Percentiles rank a stretch among this genome's conserved stretches.
Evolutionary conservation across 1,140 invertebrate genomes (phyloP).

Genomic region (Triops longicaudatus): DNA sequence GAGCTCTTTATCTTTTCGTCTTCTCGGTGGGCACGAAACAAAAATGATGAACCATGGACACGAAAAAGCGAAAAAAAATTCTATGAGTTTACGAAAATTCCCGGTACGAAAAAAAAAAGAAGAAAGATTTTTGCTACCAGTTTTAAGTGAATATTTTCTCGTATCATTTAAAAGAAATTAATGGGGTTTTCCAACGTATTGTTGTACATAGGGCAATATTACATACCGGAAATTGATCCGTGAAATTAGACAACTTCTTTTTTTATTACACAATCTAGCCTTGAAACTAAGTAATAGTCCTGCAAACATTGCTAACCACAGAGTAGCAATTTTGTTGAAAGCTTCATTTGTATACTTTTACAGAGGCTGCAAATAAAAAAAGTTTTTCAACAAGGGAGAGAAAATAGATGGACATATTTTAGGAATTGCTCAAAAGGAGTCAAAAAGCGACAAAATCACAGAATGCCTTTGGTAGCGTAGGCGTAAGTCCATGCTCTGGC

Average conservation of each 20-base stretch:
- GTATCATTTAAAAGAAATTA: not conserved
- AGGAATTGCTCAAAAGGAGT: not conserved
- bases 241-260: not conserved
- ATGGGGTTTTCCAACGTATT: not conserved
- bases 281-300: not conserved
- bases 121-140: not conserved
- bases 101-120: slow-evolving; percentile 1
- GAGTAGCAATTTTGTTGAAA: not conserved
- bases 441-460: slow-evolving; percentile 34
- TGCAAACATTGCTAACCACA: not conserved
- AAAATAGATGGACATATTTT: not conserved
- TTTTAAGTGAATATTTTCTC: slow-evolving; percentile 7
- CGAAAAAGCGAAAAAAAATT: not conserved
- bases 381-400: not conserved
- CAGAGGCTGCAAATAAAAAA: not conserved
- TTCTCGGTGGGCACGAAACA: not conserved
- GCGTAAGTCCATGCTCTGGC: slow-evolving; percentile 84
- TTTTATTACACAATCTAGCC: not conserved
- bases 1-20: not conserved
- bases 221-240: not conserved
- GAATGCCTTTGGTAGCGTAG: slow-evolving; percentile 81
- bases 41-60: not conserved
- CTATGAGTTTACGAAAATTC: not conserved
- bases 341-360: not conserved
- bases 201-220: slow-evolving; percentile 8